phyloP scores from a whole-genome alignment of 2,113 vertebrate species.

The Semicossyphus pulcher region DNA sequence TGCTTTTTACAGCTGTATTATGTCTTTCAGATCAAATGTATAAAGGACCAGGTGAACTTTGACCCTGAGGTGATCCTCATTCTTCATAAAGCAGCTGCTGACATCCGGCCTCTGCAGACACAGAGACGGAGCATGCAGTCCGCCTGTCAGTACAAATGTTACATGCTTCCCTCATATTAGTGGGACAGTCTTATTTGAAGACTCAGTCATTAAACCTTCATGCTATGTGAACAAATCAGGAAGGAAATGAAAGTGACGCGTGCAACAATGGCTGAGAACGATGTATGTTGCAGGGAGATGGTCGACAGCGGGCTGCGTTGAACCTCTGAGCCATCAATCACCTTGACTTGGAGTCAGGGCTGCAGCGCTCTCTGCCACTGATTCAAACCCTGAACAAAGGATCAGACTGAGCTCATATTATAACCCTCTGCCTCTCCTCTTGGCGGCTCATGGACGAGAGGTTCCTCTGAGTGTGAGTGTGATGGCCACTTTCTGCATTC shows the following conservation, averaged over 20 bases:
- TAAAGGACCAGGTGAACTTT: conserved; percentile 8
- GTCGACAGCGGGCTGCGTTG: not conserved
- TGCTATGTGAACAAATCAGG: not conserved
- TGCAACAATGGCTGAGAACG: not conserved
- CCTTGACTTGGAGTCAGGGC: conserved; percentile 41
- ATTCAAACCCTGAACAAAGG: conserved; percentile 43
- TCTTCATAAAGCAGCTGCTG: conserved; percentile 22
- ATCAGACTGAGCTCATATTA: conserved; percentile 34
- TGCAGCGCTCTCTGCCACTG: conserved; percentile 34
- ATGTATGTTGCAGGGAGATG: not conserved
- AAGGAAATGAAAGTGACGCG: not conserved
- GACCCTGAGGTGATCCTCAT: conserved; percentile 21
- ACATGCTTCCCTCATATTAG: not conserved
- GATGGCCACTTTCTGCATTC: conserved; percentile 42
- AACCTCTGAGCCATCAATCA: conserved; percentile 25
- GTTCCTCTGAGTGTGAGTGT: not conserved
- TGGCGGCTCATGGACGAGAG: conserved; percentile 22
- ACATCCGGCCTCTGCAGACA: conserved; percentile 5
- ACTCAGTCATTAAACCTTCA: not conserved
- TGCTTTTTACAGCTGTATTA: too few relatives aligned
- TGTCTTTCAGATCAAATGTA: not conserved
- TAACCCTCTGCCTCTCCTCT: conserved; percentile 37
- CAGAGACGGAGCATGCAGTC: not conserved
- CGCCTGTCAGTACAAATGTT: not conserved
- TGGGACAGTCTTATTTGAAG: not conserved